A percentile compares a stretch with the other conserved stretches of the same genome.
Evolutionary conservation across 1,140 invertebrate genomes (phyloP).

Genomic region (Drusus annulatus): DNA sequence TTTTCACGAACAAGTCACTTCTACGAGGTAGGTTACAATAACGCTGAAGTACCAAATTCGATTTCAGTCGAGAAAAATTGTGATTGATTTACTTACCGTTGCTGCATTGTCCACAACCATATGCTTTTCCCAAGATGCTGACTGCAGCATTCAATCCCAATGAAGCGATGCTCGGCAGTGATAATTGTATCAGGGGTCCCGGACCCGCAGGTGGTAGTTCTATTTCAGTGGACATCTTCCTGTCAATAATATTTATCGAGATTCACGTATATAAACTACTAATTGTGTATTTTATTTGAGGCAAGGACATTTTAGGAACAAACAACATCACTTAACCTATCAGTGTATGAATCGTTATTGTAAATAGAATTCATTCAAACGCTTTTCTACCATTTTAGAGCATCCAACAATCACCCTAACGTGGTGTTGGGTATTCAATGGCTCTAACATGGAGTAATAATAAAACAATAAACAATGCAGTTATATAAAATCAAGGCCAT

Average conservation of each 20-base stretch:
- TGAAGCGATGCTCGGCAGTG: constrained; percentile 71
- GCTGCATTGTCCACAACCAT: constrained; percentile 73
- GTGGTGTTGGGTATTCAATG: no score
- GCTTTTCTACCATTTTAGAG: no score
- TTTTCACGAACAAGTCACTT: constrained; percentile 78
- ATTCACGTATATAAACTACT: neutral
- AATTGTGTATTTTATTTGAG: no score
- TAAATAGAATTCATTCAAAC: no score
- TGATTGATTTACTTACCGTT: constrained; percentile 63
- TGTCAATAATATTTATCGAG: constrained; percentile 21
- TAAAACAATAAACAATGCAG: no score
- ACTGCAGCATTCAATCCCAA: constrained; percentile 73
- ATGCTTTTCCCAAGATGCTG: constrained; percentile 75
- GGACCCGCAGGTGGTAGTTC: constrained; percentile 65
- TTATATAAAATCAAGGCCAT: no score
- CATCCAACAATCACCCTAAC: no score
- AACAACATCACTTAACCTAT: no score
- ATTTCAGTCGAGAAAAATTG: neutral
- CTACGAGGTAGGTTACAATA: constrained; percentile 77
- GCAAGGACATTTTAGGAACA: no score
- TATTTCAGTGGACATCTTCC: constrained; percentile 68
- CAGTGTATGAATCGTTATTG: no score
- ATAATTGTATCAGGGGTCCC: constrained; percentile 68
- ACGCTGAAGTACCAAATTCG: constrained; percentile 4
- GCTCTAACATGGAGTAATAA: no score